Percentiles rank a stretch among this genome's conserved stretches.
phyloP scores from a whole-genome alignment of 2,888 invertebrate genomes.

The Clanis bilineata region DNA sequence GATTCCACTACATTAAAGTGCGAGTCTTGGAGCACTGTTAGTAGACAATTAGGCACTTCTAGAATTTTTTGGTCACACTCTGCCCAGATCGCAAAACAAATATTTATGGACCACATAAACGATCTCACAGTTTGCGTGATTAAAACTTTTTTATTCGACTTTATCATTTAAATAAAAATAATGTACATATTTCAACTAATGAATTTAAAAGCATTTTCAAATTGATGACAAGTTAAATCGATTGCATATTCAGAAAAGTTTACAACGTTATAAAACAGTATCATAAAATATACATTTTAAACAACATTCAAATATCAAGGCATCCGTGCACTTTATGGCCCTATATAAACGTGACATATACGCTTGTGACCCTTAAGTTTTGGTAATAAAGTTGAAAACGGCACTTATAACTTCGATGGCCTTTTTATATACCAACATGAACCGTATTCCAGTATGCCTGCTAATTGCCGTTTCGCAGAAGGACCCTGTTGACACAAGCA shows the following conservation, averaged over 20 bases:
- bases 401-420: background rate
- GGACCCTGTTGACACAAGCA: constrained; percentile 62
- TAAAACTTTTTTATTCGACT: too few relatives aligned
- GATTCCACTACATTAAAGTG: too few relatives aligned
- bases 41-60: too few relatives aligned
- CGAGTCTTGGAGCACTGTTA: too few relatives aligned
- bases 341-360: background rate
- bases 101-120: too few relatives aligned
- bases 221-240: background rate
- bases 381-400: background rate
- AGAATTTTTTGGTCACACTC: too few relatives aligned
- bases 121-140: too few relatives aligned
- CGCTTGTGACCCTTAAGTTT: background rate
- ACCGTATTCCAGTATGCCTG: constrained; percentile 16
- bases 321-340: constrained; percentile 3
- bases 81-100: too few relatives aligned
- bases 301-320: constrained; percentile 11
- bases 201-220: background rate
- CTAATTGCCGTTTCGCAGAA: constrained; percentile 69
- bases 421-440: background rate
- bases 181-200: too few relatives aligned
- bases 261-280: background rate
- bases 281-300: background rate
- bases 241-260: background rate
- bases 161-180: too few relatives aligned